Evolutionary conservation across 1,140 invertebrate species (phyloP), one percentile per base, ranked within the genome.

Genomic region (Drosophila elegans): DNA sequence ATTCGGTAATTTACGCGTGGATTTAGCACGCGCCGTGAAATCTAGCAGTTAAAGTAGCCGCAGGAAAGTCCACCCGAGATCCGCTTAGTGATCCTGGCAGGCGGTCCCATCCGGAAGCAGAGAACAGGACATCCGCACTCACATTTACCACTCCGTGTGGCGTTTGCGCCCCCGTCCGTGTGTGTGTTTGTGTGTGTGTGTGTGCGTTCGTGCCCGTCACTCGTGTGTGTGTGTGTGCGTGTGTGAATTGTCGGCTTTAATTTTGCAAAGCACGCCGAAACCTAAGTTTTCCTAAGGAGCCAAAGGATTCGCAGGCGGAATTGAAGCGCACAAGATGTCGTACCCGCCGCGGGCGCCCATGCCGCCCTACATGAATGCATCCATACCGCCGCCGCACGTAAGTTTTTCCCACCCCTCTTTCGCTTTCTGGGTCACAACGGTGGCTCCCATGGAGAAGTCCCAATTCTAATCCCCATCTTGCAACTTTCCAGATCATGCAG

Each of bases 351-450:
- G 94, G 66, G 94, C 94, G 12, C 94, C 94, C 9, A 94, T 95
- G 85, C 94, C 94, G 81, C 94, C 94, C 62, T 94, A 93, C 27
- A 92, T 94, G 44, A 94, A 94, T 93, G 88, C 93, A 53, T 93
- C 93, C 13, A 93, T 94, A 89, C 92, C 93, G 27, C 93, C 93
- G 56, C 93, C 93, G 44, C 93, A 89, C 57, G 78, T 92, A 84
- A 85, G 80, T 80, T 32, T 32, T 7, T 7, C 6, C 29, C 16
- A 21, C 16, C 16, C 16, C 16, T 21, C 16, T 1, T 5, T 1
- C 3, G 3, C 0, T 34, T 34, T 13, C 48, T 51, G 27, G 27
- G 48, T 34, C 48, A 25, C 2, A 52, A 11, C 10, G 16, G 16
- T 21, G 16, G 16, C 16, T 10, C 7, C 27, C 13, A 16, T 52